Evolutionary conservation across 2,888 invertebrate species (phyloP), one percentile per base, ranked within the genome.

Genomic region (Synanthedon tipuliformis): DNA sequence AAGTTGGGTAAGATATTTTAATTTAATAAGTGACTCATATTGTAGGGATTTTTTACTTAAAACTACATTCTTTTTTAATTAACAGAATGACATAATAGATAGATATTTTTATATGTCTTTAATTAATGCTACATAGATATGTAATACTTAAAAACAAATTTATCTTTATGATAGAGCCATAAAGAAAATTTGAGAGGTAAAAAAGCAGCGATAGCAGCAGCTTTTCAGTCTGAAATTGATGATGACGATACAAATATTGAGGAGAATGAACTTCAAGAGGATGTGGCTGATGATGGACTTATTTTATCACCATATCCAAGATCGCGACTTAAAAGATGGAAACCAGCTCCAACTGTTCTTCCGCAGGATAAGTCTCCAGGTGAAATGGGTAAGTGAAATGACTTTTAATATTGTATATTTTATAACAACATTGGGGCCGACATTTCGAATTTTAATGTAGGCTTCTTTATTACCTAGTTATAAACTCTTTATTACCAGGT

Each of bases 281-380:
- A 80, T 51, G 63, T 81, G 41, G 78, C 76, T 1, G 81, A 81
- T 45, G 73, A 79, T 53, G 83, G 79, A 0, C 64, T 84, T 16
- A 56, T 75, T 18, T 58, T 88, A 41, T 61, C 69, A 2, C 73
- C 73, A 49, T 88, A 88, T 59, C 67, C 81, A 40, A 68, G 65
- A 50, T 75, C 82, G 1, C 68, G 72, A 52, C 75, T 95, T 50
- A 90, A 90, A 64, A 86, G 90, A 65, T 96, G 96, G 96, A 83
- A 90, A 60, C 89, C 90, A 5, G 94, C 92, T 4, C 93, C 93
- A 11, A 80, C 90, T 3, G 92, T 96, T 1, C 82, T 81, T 51
- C 50, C 50, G 34, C 82, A 84, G 50, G 88, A 88, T 50, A 92
- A 93, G 2, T 90, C 89, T 56, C 95, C 96, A 40, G 99, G 99